Percentiles rank a stretch among this genome's conserved stretches.
Evolutionary conservation across 2,888 invertebrate genomes (phyloP).

Genomic region (Lumbricus terrestris): DNA sequence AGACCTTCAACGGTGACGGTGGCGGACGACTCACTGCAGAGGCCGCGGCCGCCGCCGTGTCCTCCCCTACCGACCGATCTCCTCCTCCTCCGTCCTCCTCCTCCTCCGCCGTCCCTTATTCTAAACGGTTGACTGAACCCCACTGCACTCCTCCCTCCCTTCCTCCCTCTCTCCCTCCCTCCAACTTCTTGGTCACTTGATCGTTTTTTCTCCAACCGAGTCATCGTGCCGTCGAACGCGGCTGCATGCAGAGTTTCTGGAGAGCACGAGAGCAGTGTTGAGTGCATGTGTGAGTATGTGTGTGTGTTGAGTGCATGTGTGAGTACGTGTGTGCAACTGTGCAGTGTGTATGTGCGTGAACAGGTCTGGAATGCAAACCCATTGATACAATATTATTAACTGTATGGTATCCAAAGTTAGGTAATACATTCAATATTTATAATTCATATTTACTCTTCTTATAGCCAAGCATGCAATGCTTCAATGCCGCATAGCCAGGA

Average conservation of each 20-base stretch:
- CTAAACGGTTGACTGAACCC: not conserved
- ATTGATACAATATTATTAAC: not conserved
- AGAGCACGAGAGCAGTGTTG: not conserved
- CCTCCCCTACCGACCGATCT: not conserved
- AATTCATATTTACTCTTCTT: too few relatives aligned
- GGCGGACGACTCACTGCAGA: too few relatives aligned
- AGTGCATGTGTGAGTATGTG: not conserved
- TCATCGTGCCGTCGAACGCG: not conserved
- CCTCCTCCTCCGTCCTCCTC: too few relatives aligned
- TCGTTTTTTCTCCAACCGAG: not conserved
- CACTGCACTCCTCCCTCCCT: not conserved
- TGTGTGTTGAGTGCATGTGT: not conserved
- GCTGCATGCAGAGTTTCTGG: not conserved
- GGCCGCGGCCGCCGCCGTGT: not conserved
- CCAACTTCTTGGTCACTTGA: not conserved
- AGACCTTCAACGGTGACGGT: not conserved
- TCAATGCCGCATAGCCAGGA: too few relatives aligned
- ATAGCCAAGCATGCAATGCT: too few relatives aligned
- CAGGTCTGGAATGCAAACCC: not conserved
- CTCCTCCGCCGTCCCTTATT: not conserved
- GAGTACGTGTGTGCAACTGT: not conserved
- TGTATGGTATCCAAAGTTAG: not conserved
- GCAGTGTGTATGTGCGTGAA: not conserved
- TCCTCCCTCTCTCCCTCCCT: not conserved
- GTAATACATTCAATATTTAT: not conserved